Evolutionary conservation across 2,797 vertebrate species (phyloP).

Genomic region (Scolopax bukidnonensis): DNA sequence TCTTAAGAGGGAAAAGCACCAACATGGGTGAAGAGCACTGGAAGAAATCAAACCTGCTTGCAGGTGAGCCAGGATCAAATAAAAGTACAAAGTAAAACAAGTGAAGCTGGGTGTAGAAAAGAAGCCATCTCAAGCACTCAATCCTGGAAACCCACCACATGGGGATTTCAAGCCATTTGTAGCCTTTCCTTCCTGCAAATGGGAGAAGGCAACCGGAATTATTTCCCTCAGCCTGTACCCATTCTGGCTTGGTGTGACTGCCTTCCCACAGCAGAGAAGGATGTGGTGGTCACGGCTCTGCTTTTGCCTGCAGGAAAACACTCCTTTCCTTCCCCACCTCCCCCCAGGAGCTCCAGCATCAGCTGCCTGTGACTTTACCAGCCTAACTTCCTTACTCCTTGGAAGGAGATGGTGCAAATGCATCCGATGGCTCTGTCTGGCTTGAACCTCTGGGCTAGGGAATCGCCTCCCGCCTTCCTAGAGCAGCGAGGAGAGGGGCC

Average conservation of each 20-base stretch:
- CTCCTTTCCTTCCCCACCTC: background rate
- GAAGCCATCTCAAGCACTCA: background rate
- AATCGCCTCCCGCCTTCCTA: background rate
- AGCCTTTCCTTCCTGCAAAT: background rate
- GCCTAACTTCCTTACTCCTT: background rate
- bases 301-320: background rate
- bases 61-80: background rate
- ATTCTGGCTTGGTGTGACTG: background rate
- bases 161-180: background rate
- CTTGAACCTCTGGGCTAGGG: background rate
- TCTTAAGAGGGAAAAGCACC: background rate
- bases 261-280: background rate
- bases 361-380: background rate
- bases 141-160: background rate
- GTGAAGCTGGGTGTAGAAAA: fast-evolving
- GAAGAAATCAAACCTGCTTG: background rate
- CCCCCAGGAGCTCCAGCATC: background rate
- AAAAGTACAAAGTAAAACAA: background rate
- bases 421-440: background rate
- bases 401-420: background rate
- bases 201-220: background rate
- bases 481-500: fast-evolving
- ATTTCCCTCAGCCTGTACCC: background rate
- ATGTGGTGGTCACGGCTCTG: fast-evolving
- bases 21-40: background rate